Evolutionary conservation across 2,888 invertebrate species (phyloP), one percentile per base, ranked within the genome.

Genomic region (Eledone cirrhosa): DNA sequence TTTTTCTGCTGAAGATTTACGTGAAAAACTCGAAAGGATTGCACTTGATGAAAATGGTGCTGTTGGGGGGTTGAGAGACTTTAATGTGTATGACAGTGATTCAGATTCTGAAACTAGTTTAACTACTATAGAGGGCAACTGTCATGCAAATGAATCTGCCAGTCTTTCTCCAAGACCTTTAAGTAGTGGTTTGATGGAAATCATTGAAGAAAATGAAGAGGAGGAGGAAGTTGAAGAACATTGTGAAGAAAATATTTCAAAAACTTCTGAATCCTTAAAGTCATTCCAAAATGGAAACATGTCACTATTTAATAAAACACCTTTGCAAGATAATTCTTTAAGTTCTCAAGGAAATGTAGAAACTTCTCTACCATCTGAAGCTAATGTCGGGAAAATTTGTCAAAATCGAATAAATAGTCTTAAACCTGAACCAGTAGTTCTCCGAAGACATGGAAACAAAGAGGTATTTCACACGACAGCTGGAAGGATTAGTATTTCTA

Each of bases 391-490:
- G 41, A 72, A 29, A 31, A 72, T 19, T 41, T n/a, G n/a, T 22
- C n/a, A 41, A 41, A 72, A 13, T 72, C n/a, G n/a, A 41, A 31
- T 41, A 31, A 72, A 22, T 72, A 33, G 31, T 33, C 33, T 67
- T 19, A 41, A 72, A 72, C 33, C 72, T 31, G 72, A 72, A 72
- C 72, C 72, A 72, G 72, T 72, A 2, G 41, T 80, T 47, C 31
- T 27, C 29, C 63, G 47, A n/a, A 24, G 11, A 27, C 19, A 63
- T 24, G 67, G 29, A 77, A 82, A 65, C 63, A 84, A 84, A 53
- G 86, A 87, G 79, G 82, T 87, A 22, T 87, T 82, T 77, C 81
- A 83, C 77, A 87, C 87, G 14, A 83, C 85, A 11, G 86, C 85
- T 29, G 87, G 86, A 8, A 79, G 85, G 24, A 86, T 86, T 78